These are phyloP conservation scores for Enoplosus armatus DNA, from an alignment of 2,797 vertebrate genomes.

Conservation along the genomic window DNA sequence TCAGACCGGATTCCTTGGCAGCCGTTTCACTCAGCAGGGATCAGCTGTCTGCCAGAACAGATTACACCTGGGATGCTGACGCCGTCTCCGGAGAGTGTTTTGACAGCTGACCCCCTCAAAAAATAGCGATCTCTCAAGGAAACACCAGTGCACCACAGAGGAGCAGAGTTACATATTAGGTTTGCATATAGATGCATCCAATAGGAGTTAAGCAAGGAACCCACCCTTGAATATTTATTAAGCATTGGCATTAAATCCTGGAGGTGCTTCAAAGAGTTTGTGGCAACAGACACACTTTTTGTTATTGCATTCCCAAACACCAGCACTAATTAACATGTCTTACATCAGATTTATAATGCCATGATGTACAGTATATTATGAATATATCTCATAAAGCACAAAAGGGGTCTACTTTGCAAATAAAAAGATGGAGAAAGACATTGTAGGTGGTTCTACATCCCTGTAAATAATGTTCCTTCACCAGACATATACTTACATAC, in stretches of 20 bases:
- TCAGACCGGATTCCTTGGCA: slow-evolving; percentile 69
- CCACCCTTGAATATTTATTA: background rate
- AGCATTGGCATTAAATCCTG: background rate
- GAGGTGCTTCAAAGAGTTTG: slow-evolving; percentile 4
- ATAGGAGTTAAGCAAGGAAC: background rate
- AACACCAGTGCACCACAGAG: slow-evolving; percentile 17
- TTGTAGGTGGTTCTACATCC: background rate
- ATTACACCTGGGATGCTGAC: slow-evolving; percentile 67
- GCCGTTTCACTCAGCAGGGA: slow-evolving; percentile 68
- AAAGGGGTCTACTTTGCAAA: background rate
- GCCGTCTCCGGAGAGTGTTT: slow-evolving; percentile 55
- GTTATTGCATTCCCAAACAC: background rate
- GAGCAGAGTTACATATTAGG: slow-evolving; percentile 28
- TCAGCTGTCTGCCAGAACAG: slow-evolving; percentile 72
- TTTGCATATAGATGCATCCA: background rate
- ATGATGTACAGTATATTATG: too few species aligned
- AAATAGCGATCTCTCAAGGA: slow-evolving; percentile 50
- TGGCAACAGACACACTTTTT: background rate
- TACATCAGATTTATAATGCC: background rate
- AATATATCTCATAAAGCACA: background rate
- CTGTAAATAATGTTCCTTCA: background rate
- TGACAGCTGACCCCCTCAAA: slow-evolving; percentile 66
- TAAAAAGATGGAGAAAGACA: background rate
- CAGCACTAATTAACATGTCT: background rate
- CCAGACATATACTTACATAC: background rate